Conservation (phyloP, 2,888 invertebrate genomes). For the Pheosia gnoma region DNA sequence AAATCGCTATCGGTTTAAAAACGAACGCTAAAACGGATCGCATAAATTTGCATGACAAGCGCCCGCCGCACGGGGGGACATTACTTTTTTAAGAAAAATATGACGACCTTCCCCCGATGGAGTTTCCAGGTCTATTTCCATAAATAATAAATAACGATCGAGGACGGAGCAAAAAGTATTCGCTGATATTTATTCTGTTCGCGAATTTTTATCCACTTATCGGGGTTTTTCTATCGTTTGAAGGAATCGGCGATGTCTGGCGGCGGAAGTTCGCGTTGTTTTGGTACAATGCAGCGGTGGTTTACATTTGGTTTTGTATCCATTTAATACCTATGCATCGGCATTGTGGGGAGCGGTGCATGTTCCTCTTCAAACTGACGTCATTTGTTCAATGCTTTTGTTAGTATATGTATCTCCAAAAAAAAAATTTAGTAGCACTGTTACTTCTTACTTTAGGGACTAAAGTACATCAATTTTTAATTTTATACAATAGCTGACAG, state of each 20-base stretch:
- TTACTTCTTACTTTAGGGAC: too few species aligned
- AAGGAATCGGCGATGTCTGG: conserved; percentile 30
- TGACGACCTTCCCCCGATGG: conserved; percentile 77
- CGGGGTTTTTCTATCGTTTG: conserved; percentile 52
- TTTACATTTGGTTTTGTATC: not conserved
- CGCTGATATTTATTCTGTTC: conserved; percentile 75
- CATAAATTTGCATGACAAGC: conserved; percentile 82
- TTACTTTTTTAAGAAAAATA: conserved; percentile 82
- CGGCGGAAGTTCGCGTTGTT: not conserved
- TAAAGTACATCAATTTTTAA: too few species aligned
- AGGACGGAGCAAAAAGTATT: conserved; percentile 74
- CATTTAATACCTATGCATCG: not conserved
- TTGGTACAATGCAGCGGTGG: not conserved
- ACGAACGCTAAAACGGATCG: conserved; percentile 75
- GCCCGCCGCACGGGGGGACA: conserved; percentile 67
- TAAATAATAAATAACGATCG: conserved; percentile 83
- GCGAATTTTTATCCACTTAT: conserved; percentile 78
- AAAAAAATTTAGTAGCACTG: too few species aligned
- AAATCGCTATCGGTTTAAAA: conserved; percentile 78
- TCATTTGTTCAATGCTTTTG: too few species aligned
- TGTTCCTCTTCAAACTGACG: too few species aligned
- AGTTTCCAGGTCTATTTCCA: conserved; percentile 80
- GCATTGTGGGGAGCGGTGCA: too few species aligned
- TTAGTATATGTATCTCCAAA: too few species aligned
- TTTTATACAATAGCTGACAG: too few species aligned